These are phyloP conservation scores for Paedocypris sp. DNA, from an alignment of 2,113 vertebrate genomes.

Conservation along the genomic window DNA sequence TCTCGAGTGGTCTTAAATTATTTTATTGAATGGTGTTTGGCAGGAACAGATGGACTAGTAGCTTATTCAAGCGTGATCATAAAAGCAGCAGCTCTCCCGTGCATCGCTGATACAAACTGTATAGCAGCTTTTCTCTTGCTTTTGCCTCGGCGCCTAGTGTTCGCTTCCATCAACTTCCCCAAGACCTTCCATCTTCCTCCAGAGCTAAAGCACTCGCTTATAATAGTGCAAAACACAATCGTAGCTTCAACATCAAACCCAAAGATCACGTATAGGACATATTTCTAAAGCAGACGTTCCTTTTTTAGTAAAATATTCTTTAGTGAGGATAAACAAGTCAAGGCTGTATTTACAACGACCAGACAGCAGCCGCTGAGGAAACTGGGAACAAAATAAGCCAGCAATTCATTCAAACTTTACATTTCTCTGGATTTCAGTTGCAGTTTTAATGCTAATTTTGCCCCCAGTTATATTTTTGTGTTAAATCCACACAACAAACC, in stretches of 20 bases:
- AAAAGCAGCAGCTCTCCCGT: slow-evolving; percentile 5
- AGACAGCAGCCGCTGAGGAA: too few relatives aligned
- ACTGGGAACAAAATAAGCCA: too few relatives aligned
- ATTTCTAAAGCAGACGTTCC: neutral
- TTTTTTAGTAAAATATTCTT: neutral
- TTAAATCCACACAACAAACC: too few relatives aligned
- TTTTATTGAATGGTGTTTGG: slow-evolving; percentile 43
- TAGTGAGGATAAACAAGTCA: neutral
- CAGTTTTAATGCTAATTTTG: too few relatives aligned
- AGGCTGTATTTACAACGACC: neutral
- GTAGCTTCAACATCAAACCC: neutral
- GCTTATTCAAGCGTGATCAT: slow-evolving; percentile 18
- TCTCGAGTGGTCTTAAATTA: neutral
- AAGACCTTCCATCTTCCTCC: too few relatives aligned
- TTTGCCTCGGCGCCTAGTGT: too few relatives aligned
- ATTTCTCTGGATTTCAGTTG: too few relatives aligned
- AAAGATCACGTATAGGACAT: neutral
- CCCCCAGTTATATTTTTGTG: too few relatives aligned
- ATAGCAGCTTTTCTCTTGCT: slow-evolving; percentile 17
- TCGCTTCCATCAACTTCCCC: too few relatives aligned
- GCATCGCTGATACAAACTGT: neutral
- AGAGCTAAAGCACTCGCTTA: neutral
- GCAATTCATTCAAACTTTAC: too few relatives aligned
- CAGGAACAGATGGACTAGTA: slow-evolving; percentile 18
- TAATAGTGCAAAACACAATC: neutral